Base-by-base conservation (phyloP, 1,140 invertebrate species). In the Drosophila virilis region DNA sequence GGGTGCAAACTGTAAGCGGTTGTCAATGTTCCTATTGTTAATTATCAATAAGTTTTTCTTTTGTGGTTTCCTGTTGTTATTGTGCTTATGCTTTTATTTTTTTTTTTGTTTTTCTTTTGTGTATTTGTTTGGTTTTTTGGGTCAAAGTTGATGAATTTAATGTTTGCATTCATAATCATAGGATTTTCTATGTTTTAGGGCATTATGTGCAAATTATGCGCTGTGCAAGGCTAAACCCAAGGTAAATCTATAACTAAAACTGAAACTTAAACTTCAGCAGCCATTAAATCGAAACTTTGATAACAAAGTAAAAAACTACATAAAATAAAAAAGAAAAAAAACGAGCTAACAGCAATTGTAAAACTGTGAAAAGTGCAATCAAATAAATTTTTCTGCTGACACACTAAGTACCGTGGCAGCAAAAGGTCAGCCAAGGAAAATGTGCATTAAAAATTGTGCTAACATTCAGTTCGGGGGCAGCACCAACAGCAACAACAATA, bases 381-480 rank as follows among this genome's bases (percentile, higher is more conserved):
- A 84, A 89, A 88, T 89, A 88, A 89, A 82, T 81, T 89, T 37
- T 73, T 52, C 32, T 35, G 68, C 60, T 46, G 66, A 40, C 37
- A 51, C 55, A 74, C 52, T 3, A 80, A 71, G 64, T 64, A 43
- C 22, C 69, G 55, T 43, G 15, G 48, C 15, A 17, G 32, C 33
- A 48, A 69, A 68, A 82, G 73, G 78, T 82, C 83, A 89, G 60
- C 40, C 52, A 48, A 50, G 43, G 57, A 86, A 89, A 70, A 89
- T 89, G 84, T 89, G 84, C 74, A 84, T 89, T 78, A 89, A 80
- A 84, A 89, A 83, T 60, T 78, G 59, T 64, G 58, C 54, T 32
- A 70, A 75, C 77, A 80, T 89, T 45, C 74, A 89, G 55, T 64
- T 67, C 68, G 60, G 60, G 50, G 70, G 74, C 61, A 70, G 54